Base-by-base conservation (phyloP, 1,140 invertebrate species). In the Polypedilum pembai region DNA sequence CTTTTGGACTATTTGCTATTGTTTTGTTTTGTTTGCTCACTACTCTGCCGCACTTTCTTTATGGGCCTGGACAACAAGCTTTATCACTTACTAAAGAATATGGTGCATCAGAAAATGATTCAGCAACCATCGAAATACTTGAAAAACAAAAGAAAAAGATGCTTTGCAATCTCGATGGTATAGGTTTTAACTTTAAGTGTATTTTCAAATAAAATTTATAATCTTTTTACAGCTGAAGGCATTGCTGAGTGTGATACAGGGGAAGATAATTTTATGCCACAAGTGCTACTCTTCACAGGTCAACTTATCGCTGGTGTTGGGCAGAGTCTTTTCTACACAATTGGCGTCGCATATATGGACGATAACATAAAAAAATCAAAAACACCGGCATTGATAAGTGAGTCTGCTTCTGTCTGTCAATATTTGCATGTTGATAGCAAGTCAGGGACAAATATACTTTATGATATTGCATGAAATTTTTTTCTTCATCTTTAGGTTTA, bases 271-370 rank as follows among this genome's bases (percentile, higher is more conserved):
- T 86, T 86, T 74, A 85, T 86, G 0, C 87, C 88, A 0, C 85
- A 87, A 74, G 81, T 85, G 17, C 79, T 90, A 15, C 80, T 89
- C 3, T 90, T 90, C 77, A 79, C 85, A 7, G 88, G 88, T 0
- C 88, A 90, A 77, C 83, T 90, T 17, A 87, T 90, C 56, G 88
- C 88, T 0, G 88, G 89, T 1, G 86, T 90, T 17, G 88, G 88
- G 20, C 87, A 86, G 8, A 88, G 87, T 0, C 78, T 90, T 0
- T 90, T 88, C 77, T 89, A 88, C 75, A 89, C 87, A 0, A 81
- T 90, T 7, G 89, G 89, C 3, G 85, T 89, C 0, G 88, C 88
- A n/a, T 90, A 90, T 76, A 88, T 89, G 87, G 88, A 89, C 77
- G 88, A 89, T 76, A 89, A 89, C 77, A 88, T 88, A 24, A 88